Evolutionary conservation across 2,888 invertebrate species (phyloP).

Genomic region (Parascotia fuliginaria): DNA sequence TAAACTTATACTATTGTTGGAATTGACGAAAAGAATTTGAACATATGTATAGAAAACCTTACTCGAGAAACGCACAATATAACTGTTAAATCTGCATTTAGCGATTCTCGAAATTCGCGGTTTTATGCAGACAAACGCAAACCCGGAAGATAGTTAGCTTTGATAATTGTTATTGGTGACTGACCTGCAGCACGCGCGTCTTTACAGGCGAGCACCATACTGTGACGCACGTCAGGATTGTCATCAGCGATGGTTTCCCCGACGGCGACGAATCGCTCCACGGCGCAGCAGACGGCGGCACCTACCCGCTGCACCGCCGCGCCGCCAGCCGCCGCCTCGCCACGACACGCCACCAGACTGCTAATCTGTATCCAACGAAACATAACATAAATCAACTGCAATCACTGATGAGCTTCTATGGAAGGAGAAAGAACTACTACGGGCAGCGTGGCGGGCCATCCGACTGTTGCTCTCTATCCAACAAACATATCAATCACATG

Average conservation of each 20-base stretch:
- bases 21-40: too few relatives aligned
- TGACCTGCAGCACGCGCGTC: conserved; percentile 98
- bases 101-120: too few relatives aligned
- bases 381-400: background rate
- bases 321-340: conserved; percentile 87
- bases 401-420: too few relatives aligned
- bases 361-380: conserved; percentile 87
- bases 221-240: conserved; percentile 97
- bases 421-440: too few relatives aligned
- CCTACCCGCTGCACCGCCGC: conserved; percentile 95
- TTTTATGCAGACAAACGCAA: too few relatives aligned
- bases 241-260: conserved; percentile 99
- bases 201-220: conserved; percentile 99
- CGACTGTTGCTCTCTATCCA: too few relatives aligned
- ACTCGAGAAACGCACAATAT: too few relatives aligned
- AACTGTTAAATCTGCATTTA: too few relatives aligned
- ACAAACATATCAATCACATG: too few relatives aligned
- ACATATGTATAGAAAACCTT: too few relatives aligned
- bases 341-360: conserved; percentile 94
- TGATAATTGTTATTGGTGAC: conserved; percentile 28
- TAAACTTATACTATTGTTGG: too few relatives aligned
- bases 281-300: conserved; percentile 97
- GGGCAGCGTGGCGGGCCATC: too few relatives aligned
- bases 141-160: background rate
- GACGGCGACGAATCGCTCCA: conserved; percentile 98